Evolutionary conservation across 2,888 invertebrate genomes (phyloP).

Genomic region (Gryllus longicercus): DNA sequence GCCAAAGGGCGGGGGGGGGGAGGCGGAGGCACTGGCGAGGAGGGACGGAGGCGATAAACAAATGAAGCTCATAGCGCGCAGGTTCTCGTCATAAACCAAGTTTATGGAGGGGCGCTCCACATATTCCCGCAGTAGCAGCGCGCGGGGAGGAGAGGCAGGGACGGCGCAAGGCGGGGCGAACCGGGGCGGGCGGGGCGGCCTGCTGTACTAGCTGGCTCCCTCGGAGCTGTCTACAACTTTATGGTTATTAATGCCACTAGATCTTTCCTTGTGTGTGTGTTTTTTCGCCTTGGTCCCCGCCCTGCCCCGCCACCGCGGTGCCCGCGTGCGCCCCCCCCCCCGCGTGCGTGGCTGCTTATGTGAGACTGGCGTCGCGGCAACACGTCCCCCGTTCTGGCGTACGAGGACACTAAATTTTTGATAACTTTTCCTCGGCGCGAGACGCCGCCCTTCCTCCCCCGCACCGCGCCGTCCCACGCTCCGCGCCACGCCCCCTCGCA

Average conservation of each 20-base stretch:
- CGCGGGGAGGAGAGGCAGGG: neutral
- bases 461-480: too few relatives aligned
- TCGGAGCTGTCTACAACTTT: slow-evolving; percentile 5
- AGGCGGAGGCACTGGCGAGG: neutral
- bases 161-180: neutral
- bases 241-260: slow-evolving; percentile 17
- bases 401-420: slow-evolving; percentile 10
- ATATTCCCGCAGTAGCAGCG: neutral
- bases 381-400: neutral
- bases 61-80: slow-evolving; percentile 8
- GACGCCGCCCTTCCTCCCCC: neutral
- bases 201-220: neutral
- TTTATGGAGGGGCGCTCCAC: slow-evolving; percentile 8
- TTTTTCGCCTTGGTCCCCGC: neutral
- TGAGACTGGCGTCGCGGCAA: neutral
- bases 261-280: neutral
- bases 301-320: neutral
- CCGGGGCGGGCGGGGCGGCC: neutral
- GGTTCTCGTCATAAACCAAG: slow-evolving; percentile 17
- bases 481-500: too few relatives aligned
- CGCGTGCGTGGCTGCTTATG: neutral
- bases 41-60: neutral
- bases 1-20: neutral
- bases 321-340: too few relatives aligned
- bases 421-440: neutral